A percentile compares a stretch with the other conserved stretches of the same genome.
Evolutionary conservation across 2,113 vertebrate species (phyloP).

Genomic region (Rhea pennata): DNA sequence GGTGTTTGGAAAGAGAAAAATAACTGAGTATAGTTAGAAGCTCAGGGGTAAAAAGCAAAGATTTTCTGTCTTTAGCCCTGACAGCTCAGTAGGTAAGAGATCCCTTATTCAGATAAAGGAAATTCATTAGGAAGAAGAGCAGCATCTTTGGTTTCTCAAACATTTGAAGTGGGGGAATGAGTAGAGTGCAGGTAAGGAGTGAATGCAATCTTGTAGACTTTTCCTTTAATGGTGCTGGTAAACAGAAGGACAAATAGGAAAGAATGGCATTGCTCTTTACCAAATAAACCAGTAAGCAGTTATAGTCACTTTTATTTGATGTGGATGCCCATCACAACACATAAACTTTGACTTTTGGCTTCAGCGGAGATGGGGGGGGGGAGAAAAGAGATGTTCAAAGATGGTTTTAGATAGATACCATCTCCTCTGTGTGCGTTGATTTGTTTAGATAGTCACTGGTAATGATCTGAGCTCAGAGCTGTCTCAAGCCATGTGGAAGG

Average conservation of each 20-base stretch:
- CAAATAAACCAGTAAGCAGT: background rate
- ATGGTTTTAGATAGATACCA: background rate
- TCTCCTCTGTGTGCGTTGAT: background rate
- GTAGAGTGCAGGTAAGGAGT: rapidly evolving
- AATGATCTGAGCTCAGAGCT: background rate
- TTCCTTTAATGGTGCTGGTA: background rate
- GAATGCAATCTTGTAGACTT: background rate
- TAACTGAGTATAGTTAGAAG: background rate
- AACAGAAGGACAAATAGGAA: background rate
- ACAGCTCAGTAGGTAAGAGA: background rate
- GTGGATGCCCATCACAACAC: background rate
- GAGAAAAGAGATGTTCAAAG: background rate
- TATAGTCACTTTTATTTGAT: background rate
- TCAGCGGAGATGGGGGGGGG: background rate
- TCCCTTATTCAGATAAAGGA: background rate
- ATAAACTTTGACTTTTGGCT: background rate
- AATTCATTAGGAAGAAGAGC: background rate
- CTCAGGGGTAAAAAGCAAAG: background rate
- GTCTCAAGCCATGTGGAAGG: background rate
- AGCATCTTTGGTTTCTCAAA: background rate
- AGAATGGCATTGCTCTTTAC: background rate
- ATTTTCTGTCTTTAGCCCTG: background rate
- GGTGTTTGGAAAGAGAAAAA: background rate
- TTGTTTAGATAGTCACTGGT: background rate
- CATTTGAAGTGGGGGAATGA: background rate